Evolutionary conservation across 2,888 invertebrate genomes (phyloP), one percentile per base, ranked within the genome.

Genomic region (Drosophila yooni): DNA sequence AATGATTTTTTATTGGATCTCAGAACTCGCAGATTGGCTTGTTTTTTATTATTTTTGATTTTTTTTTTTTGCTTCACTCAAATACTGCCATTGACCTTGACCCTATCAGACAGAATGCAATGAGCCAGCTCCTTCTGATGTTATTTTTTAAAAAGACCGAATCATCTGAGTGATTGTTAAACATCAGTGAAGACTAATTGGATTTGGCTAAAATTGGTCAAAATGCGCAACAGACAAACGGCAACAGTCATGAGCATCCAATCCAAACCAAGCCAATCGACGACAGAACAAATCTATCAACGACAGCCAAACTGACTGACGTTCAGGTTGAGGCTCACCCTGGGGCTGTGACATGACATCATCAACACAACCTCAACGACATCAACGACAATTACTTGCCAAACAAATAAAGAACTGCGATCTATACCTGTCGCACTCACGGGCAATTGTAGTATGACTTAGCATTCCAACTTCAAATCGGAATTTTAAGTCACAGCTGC

Each of bases 151-250:
- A 50, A 58, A 51, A 38, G 63, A 63, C 43, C 40, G 43, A 57
- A 65, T 36, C 76, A 61, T 36, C 21, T 34, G 34, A 58, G 52
- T 51, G 58, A 65, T 59, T 52, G 60, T 75, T 75, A 58, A 69
- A 67, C 76, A 85, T 76, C 85, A 80, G 85, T 79, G 78, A 81
- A 86, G 87, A 89, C 84, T 86, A 86, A 86, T 86, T 86, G 86
- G 81, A 74, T 76, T 84, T 86, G 82, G 84, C 87, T 81, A 64
- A 82, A 89, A 83, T 86, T 86, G 86, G 89, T 87, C 81, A 86
- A 89, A 81, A 89, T 89, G 89, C 87, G 87, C 89, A 88, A 76
- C 85, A 66, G 25, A 5, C 52, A 61, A 63, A 48, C 21, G 51
- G 15, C 46, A 50, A 64, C 43, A 69, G 31, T 33, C 83, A 68